Evolutionary conservation across 2,113 vertebrate species (phyloP), one percentile per base, ranked within the genome.

Genomic region (Gambusia affinis): DNA sequence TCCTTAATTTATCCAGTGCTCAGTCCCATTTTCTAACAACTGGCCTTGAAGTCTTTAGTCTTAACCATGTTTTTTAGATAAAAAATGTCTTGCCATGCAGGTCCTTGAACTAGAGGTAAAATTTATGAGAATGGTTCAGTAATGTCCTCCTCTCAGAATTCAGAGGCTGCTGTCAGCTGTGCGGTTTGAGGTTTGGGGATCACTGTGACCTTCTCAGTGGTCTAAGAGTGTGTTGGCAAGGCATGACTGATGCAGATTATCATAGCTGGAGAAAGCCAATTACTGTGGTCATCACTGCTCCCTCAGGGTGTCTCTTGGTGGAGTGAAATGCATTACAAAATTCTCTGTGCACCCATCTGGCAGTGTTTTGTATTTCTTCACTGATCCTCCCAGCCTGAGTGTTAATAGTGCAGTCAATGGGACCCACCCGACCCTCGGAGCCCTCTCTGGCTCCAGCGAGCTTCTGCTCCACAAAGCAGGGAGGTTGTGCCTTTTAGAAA

Each of bases 181-280:
- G 72, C 68, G 42, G 71, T 82, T 30, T 0, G 61, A 80, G 79
- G 73, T 83, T 83, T 66, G 64, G 70, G 85, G 60, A 84, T 81
- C 69, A 57, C 73, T 80, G 68, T 88, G 88, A 90, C 89, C 90
- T 92, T 92, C 87, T 83, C 76, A 66, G 76, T 85, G 84, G 90
- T 83, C 89, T 78, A 69, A 84, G 77, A 85, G 77, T 85, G 67
- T 88, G 81, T 85, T 88, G 86, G 80, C 87, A 72, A 72, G 84
- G 88, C 82, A 83, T 92, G 90, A 92, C 92, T 91, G 85, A 92
- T 89, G 86, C 88, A 91, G 85, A 91, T 93, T 91, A 92, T 92
- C 87, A 91, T 91, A 87, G 87, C 85, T 67, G 83, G 76, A 88
- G 90, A 91, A 92, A 92, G 85, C 88, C 91, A 93, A 93, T 93